Conservation (phyloP, 2,888 invertebrate genomes). For the Exephanes ischioxanthus region DNA sequence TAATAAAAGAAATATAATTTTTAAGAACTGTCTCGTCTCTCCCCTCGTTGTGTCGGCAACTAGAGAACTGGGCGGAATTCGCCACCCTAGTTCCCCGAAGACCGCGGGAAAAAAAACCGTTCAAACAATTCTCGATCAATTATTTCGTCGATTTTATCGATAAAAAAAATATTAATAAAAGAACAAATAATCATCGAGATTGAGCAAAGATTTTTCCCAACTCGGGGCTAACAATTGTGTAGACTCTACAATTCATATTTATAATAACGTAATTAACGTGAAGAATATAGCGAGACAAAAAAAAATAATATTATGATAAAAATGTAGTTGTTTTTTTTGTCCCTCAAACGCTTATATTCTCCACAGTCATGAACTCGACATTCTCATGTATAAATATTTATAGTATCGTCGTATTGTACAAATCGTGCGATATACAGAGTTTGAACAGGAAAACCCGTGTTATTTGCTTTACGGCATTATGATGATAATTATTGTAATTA, state of each 20-base stretch:
- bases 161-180: neutral
- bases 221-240: slow-evolving; percentile 17
- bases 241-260: slow-evolving; percentile 29
- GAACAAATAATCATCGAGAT: slow-evolving; percentile 37
- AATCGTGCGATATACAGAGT: neutral
- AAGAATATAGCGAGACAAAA: neutral
- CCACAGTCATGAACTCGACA: neutral
- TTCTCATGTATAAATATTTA: slow-evolving; percentile 11
- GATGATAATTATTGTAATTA: slow-evolving; percentile 31
- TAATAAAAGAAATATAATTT: neutral
- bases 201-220: slow-evolving; percentile 12
- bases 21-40: neutral
- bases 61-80: slow-evolving; percentile 6
- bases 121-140: slow-evolving; percentile 32
- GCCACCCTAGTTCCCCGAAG: neutral
- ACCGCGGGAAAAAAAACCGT: neutral
- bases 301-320: neutral
- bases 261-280: slow-evolving; percentile 17
- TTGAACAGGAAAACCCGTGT: neutral
- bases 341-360: neutral
- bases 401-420: slow-evolving; percentile 4
- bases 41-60: slow-evolving; percentile 1
- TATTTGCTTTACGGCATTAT: slow-evolving; percentile 36
- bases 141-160: neutral
- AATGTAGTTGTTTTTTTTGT: neutral